Evolutionary conservation across 2,888 invertebrate genomes (phyloP).

Genomic region (Homarus gammarus): DNA sequence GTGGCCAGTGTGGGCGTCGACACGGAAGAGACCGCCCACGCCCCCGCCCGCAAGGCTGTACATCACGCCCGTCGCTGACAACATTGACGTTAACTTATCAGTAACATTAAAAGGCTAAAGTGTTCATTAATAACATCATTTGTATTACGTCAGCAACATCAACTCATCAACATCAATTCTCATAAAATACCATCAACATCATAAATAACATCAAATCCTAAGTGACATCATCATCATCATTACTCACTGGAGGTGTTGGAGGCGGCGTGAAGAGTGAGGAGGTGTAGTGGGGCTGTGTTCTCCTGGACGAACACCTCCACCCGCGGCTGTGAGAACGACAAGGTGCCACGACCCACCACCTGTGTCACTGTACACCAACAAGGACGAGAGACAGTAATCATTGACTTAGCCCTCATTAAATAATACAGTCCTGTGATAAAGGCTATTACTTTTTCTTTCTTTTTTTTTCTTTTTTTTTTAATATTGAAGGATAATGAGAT

Average conservation of each 20-base stretch:
- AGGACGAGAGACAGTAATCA: background rate
- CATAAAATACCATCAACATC: too few relatives aligned
- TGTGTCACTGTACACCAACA: conserved; percentile 48
- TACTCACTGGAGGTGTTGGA: conserved; percentile 67
- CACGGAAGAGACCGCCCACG: conserved; percentile 47
- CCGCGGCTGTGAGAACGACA: conserved; percentile 53
- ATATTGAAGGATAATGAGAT: background rate
- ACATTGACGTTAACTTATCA: too few relatives aligned
- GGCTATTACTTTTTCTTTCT: background rate
- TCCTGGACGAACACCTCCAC: conserved; percentile 67
- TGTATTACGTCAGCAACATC: too few relatives aligned
- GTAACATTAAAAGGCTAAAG: too few relatives aligned
- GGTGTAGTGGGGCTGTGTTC: conserved; percentile 58
- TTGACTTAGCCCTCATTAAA: background rate
- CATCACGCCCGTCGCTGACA: conserved; percentile 47
- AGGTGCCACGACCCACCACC: conserved; percentile 48
- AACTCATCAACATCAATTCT: too few relatives aligned
- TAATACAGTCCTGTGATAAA: background rate
- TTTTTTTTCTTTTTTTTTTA: background rate
- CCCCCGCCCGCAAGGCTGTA: conserved; percentile 63
- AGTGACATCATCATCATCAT: too few relatives aligned
- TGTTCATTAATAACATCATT: too few relatives aligned
- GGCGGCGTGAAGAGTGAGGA: conserved; percentile 61
- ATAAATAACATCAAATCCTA: too few relatives aligned
- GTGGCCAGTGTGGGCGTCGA: conserved; percentile 38